These are phyloP conservation scores for Heterohyrax brucei DNA, from an alignment of 2,797 vertebrate genomes.

Conservation along the genomic window DNA sequence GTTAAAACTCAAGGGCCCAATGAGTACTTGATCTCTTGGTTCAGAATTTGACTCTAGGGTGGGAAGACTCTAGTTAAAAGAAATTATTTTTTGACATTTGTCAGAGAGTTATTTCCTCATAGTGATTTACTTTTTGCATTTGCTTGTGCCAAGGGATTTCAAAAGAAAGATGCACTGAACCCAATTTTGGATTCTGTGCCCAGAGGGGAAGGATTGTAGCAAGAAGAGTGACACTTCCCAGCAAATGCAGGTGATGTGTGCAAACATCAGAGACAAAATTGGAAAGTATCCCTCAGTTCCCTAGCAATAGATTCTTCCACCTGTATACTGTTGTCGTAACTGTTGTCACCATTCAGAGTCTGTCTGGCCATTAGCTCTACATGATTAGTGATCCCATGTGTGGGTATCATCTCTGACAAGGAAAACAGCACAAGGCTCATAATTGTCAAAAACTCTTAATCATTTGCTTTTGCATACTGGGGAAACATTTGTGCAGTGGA, in stretches of 20 bases:
- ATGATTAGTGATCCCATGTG: neutral
- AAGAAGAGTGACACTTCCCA: neutral
- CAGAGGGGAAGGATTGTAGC: neutral
- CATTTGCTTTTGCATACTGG: neutral
- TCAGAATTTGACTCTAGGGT: slow-evolving; percentile 35
- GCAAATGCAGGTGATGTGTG: neutral
- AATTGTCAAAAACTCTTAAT: neutral
- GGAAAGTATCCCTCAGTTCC: neutral
- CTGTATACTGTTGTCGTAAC: neutral
- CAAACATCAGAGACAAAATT: neutral
- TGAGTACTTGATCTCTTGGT: neutral
- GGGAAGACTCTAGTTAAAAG: slow-evolving; percentile 16
- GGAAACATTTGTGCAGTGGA: neutral
- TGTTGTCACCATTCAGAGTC: neutral
- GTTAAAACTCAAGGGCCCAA: neutral
- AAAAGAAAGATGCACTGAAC: neutral
- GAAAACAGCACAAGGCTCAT: neutral
- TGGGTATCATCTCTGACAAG: neutral
- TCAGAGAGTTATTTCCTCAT: neutral
- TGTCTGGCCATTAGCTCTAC: neutral
- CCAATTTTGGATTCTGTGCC: neutral
- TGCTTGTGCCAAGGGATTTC: slow-evolving; percentile 1
- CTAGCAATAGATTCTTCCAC: neutral
- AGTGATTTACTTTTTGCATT: neutral
- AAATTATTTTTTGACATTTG: neutral